Percentiles rank a stretch among this genome's conserved stretches.
Evolutionary conservation across 2,113 vertebrate species (phyloP).

Genomic region (Panthera uncia): DNA sequence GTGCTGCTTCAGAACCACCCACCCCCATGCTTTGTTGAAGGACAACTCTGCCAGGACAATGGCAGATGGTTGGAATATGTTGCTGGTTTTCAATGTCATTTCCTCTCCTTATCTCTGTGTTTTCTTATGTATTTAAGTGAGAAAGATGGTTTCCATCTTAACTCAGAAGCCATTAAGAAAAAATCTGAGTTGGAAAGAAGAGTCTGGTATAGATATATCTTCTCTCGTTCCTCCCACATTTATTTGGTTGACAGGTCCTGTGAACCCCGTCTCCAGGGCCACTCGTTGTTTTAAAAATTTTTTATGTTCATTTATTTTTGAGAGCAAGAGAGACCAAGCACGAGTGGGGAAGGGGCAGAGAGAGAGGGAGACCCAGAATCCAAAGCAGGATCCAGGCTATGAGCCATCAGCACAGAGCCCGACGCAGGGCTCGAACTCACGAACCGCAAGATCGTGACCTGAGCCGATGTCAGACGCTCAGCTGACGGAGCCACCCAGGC

Average conservation of each 20-base stretch:
- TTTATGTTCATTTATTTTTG: no score
- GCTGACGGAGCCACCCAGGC: no score
- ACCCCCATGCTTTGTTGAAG: background rate
- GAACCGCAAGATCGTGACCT: no score
- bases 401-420: no score
- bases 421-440: no score
- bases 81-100: background rate
- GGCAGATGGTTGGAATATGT: background rate
- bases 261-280: background rate
- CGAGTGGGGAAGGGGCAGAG: no score
- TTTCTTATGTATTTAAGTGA: conserved; percentile 36
- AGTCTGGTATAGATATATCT: background rate
- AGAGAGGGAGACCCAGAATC: no score
- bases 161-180: background rate
- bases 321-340: no score
- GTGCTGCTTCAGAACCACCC: background rate
- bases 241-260: background rate
- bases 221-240: background rate
- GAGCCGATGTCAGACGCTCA: no score
- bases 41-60: background rate
- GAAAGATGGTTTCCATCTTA: background rate
- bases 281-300: no score
- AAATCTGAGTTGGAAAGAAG: background rate
- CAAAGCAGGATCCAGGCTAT: no score
- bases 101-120: background rate